These are phyloP conservation scores for Tetanocera ferruginea DNA, from an alignment of 2,888 invertebrate species.

Conservation along the genomic window DNA sequence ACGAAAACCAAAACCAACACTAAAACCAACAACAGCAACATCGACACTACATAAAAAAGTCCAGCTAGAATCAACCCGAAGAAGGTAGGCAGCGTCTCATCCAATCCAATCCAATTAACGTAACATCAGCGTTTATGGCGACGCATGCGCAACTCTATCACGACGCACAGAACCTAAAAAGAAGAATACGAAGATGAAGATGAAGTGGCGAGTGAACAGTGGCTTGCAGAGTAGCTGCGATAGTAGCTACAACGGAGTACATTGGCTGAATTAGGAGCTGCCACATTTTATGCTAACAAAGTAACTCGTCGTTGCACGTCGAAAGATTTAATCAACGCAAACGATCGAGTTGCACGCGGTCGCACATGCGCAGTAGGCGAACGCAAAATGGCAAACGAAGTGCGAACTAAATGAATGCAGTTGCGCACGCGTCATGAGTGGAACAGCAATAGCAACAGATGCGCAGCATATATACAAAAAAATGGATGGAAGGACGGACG, in stretches of 20 bases:
- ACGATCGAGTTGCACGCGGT: slow-evolving; percentile 24
- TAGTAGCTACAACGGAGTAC: neutral
- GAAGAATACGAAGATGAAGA: neutral
- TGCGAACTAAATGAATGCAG: slow-evolving; percentile 32
- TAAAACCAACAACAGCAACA: slow-evolving; percentile 5
- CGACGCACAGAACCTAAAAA: neutral
- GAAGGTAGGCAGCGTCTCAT: neutral
- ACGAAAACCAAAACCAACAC: no score
- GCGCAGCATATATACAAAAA: neutral
- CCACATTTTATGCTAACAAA: slow-evolving; percentile 34
- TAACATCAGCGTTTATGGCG: slow-evolving; percentile 35
- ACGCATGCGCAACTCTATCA: slow-evolving; percentile 29
- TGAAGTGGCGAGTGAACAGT: neutral
- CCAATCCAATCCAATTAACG: slow-evolving; percentile 37
- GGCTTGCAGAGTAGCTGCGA: neutral
- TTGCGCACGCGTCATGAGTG: neutral
- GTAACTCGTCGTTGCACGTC: slow-evolving; percentile 35
- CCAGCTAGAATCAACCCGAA: neutral
- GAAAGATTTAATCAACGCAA: slow-evolving; percentile 37
- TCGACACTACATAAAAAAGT: neutral
- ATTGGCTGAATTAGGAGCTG: slow-evolving; percentile 34
- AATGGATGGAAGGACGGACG: neutral
- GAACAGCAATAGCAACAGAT: neutral
- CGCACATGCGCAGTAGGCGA: neutral
- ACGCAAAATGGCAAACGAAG: slow-evolving; percentile 10